Base-by-base conservation (phyloP, 2,888 invertebrate species). In the Camponotus fellah region DNA sequence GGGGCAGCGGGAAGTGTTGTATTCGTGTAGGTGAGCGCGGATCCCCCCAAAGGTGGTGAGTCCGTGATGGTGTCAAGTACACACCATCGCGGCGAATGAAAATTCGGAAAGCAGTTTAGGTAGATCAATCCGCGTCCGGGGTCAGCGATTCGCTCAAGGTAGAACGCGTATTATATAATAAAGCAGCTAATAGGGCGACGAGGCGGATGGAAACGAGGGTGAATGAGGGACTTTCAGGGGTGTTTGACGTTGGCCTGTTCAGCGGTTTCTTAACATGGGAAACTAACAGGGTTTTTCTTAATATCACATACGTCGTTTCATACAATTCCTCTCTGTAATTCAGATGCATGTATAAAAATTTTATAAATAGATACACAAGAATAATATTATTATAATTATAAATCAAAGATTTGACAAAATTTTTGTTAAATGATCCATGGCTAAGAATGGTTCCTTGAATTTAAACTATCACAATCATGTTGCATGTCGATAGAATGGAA, bases 231-330 rank as follows among this genome's bases (percentile, higher is more conserved):
- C 87, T 89, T 89, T 89, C 87, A 81, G 80, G 86, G 85, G 93
- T 89, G 87, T 91, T 92, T 93, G 93, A 93, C 93, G 92, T 93
- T 92, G 88, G 89, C 91, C 89, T 88, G 92, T 91, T 93, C 85
- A 89, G 87, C 88, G 89, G 90, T 86, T 84, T 89, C 91, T 91
- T 90, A 91, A 90, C 89, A 87, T 80, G 86, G 82, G 87, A 90
- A 91, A 92, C 90, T 90, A 89, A 92, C 90, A n/a, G n/a, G 88
- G 89, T 79, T 58, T 82, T 82, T 77, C 60, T 64, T 40, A 26
- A 43, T 43, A 43, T 26, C 26, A 26, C 26, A 26, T 6, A 37
- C 62, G 14, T 46, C n/a, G 12, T 60, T 64, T 60, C 26, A 32
- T 53, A 37, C 8, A 64, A 46, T n/a, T 4, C 17, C 32, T 46